Base-by-base conservation (phyloP, 2,888 invertebrate species). In the Scelioninae gen. 2 region DNA sequence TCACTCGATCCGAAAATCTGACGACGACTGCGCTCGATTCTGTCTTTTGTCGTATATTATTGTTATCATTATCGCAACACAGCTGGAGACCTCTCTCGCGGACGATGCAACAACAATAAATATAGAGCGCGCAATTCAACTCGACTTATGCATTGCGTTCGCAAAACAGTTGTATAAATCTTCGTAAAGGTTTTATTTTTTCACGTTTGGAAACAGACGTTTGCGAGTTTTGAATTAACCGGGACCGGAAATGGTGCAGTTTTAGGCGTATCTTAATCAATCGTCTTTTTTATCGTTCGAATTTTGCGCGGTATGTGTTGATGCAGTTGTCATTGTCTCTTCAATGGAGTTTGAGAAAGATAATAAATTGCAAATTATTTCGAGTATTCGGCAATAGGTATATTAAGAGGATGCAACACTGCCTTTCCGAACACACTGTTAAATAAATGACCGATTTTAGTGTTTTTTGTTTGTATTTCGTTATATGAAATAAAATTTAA, bases 41-140 rank as follows among this genome's bases (percentile, higher is more conserved):
- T 18, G 43, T 18, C 33, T 0, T 37, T 25, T 16, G 41, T 31
- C 61, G 53, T 60, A n/a, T n/a, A 41, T 53, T 72, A 72, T 65
- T 72, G 64, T 72, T 72, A 72, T 72, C 72, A 60, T 65, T 71
- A 60, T 61, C 67, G 33, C 13, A 6, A 11, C 57, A 50, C 55
- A 9, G 45, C 68, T 61, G 64, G 68, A 73, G 63, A 69, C 73
- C 73, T 73, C 72, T 71, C 39, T 61, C 55, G 65, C 45, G 55
- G 45, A 43, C 35, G 10, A 37, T 57, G 45, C 63, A 64, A 71
- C 28, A 18, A 35, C 63, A 35, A 63, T 52, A 48, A 57, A 55
- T 46, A 15, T 19, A 33, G 31, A 55, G 55, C 53, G 48, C 52
- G 35, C 45, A 15, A 46, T 28, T 6, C 11, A 5, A 11, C n/a